Evolutionary conservation across 2,797 vertebrate species (phyloP).

Genomic region (Melanotaenia boesemani): DNA sequence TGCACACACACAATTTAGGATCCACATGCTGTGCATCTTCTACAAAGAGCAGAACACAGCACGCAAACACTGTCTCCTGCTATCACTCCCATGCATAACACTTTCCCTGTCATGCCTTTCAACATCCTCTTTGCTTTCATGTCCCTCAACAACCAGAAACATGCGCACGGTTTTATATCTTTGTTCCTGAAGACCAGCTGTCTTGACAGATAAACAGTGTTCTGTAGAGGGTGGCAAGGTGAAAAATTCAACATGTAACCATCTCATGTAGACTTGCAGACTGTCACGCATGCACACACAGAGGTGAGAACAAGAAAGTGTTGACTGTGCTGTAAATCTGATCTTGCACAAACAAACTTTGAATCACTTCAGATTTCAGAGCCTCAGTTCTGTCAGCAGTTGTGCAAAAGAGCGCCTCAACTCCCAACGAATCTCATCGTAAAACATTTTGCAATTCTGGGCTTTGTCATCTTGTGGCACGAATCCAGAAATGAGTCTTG

Average conservation of each 20-base stretch:
- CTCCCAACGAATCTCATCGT: conserved; percentile 26
- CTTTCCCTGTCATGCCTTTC: conserved; percentile 24
- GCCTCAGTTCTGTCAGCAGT: conserved; percentile 1
- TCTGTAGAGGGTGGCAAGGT: conserved; percentile 12
- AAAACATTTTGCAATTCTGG: conserved; percentile 22
- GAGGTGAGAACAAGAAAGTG: conserved; percentile 19
- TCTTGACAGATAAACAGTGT: conserved; percentile 12
- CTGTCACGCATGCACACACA: not conserved
- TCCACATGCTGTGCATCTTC: conserved; percentile 28
- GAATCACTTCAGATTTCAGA: conserved; percentile 18
- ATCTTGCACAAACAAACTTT: conserved; percentile 41
- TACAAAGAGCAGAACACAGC: conserved; percentile 20
- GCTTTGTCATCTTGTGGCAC: conserved; percentile 28
- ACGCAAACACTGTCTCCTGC: conserved; percentile 44
- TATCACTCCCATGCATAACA: conserved; percentile 37
- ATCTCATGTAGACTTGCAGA: conserved; percentile 31
- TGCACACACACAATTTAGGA: not conserved
- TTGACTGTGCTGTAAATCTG: conserved; percentile 27
- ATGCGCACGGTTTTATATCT: conserved; percentile 7
- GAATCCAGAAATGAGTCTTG: conserved; percentile 26
- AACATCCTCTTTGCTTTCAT: conserved; percentile 35
- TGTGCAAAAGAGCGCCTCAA: conserved; percentile 13
- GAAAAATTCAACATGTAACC: conserved; percentile 31
- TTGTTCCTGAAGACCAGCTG: conserved; percentile 8
- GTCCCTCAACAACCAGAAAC: conserved; percentile 26